These are phyloP conservation scores for Osmerus eperlanus DNA, from an alignment of 2,113 vertebrate species.

Conservation along the genomic window DNA sequence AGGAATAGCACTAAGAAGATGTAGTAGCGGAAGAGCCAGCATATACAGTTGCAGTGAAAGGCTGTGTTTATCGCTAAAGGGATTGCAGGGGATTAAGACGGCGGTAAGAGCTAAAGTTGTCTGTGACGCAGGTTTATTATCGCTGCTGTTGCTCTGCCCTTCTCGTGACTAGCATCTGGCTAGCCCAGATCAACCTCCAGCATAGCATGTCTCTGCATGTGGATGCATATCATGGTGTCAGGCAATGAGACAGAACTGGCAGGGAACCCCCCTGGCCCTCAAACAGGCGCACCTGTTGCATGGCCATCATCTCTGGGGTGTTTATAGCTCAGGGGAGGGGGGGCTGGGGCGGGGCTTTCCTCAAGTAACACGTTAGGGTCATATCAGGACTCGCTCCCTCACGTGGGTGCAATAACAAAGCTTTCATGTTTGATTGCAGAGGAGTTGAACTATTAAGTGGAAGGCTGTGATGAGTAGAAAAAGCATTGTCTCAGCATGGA, in stretches of 20 bases:
- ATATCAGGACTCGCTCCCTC: not conserved
- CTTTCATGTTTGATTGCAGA: not conserved
- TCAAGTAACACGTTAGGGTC: not conserved
- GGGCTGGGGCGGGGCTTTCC: not conserved
- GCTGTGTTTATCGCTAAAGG: constrained; percentile 23
- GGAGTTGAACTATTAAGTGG: no score
- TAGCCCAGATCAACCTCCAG: not conserved
- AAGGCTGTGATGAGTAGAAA: no score
- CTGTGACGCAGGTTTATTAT: constrained; percentile 38
- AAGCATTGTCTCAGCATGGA: no score
- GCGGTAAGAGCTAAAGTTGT: constrained; percentile 44
- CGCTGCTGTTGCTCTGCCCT: constrained; percentile 22
- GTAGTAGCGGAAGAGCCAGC: no score
- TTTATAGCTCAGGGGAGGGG: no score
- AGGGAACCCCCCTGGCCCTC: no score
- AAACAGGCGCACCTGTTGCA: no score
- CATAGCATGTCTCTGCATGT: not conserved
- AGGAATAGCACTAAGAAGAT: not conserved
- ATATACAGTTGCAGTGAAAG: not conserved
- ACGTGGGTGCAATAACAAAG: not conserved
- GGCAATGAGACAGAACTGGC: no score
- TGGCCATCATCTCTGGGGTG: no score
- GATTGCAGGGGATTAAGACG: constrained; percentile 57
- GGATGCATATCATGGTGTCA: no score
- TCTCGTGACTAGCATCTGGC: not conserved